phyloP scores from a whole-genome alignment of 2,797 vertebrate genomes.

The Cryptoblepharus egeriae region DNA sequence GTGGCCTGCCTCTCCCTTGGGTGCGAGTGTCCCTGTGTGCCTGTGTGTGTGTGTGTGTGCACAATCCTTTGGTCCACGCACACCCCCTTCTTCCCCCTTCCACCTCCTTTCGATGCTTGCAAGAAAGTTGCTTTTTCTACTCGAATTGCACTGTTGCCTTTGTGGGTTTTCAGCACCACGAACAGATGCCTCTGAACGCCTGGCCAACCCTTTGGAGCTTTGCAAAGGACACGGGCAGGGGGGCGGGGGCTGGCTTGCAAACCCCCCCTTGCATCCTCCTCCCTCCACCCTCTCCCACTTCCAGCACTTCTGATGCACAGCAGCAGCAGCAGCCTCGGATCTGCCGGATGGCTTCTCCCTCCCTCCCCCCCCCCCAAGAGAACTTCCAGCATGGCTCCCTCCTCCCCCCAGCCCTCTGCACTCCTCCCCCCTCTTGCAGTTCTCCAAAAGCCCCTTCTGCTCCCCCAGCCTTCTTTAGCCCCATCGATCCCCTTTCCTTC shows the following conservation, averaged over 20 bases:
- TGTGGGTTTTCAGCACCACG: conserved; percentile 83
- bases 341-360: not conserved
- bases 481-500: conserved; percentile 72
- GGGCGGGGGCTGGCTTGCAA: not conserved
- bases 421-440: not conserved
- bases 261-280: not conserved
- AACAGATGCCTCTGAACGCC: conserved; percentile 79
- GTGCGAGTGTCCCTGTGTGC: conserved; percentile 14
- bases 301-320: conserved; percentile 23
- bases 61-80: not conserved
- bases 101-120: not conserved
- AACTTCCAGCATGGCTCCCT: conserved; percentile 28
- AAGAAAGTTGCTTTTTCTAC: conserved; percentile 67
- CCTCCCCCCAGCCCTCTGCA: not conserved
- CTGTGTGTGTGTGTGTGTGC: not conserved
- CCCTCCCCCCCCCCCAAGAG: not conserved
- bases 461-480: not conserved
- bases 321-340: not conserved
- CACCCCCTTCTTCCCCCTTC: not conserved
- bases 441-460: conserved; percentile 31
- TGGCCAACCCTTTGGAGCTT: conserved; percentile 17
- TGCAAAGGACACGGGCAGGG: not conserved
- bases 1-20: not conserved
- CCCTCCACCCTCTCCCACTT: not conserved
- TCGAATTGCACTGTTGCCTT: conserved; percentile 67